Evolutionary conservation across 53 echinoderm and acorn worm genomes (phyloP), one percentile per base, ranked within the genome.

Genomic region (Temnopleurus reevesii): DNA sequence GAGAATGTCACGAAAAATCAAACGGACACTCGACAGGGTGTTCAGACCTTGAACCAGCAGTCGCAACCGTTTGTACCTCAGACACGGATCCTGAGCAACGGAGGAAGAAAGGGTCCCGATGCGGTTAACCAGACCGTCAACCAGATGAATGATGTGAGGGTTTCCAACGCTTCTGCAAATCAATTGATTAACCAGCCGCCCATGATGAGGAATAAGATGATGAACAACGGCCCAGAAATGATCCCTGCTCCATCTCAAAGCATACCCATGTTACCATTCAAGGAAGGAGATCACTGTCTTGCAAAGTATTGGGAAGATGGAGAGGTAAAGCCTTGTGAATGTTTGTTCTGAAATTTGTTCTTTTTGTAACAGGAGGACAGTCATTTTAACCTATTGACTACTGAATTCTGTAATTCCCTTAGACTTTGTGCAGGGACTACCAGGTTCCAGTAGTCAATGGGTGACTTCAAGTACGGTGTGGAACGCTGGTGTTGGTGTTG

Each of bases 251-350:
- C 77, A 34, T 31, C 60, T 23, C 58, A 31, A 59, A 30, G 27
- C 59, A 58, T 63, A 21, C 90, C 59, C 18, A 89, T 92, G 60
- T 46, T 93, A 46, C 90, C 87, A 21, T 93, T 94, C 89, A 96
- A 94, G 28, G 77, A 89, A n/a, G 96, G 96, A 49, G 99, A 99
- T 71, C 59, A 85, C 23, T 99, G 99, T 77, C 89, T 92, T 15
- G 94, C 99, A 36, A 99, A 94, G 83, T 97, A 97, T 77, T 97
- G 99, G 99, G 96, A 99, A 76, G 99, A 99, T 91, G 71, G 89
- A 19, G 83, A 91, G 93, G 99, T 99, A 92, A 5, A 29, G n/a
- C n/a, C n/a, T n/a, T n/a, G 18, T 71, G 1, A 21, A 33, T 28
- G 2, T 56, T 56, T 56, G 3, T 8, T 7, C 23, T 23, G 17